A percentile compares a stretch with the other conserved stretches of the same genome.
Conservation (phyloP, 2,113 vertebrate genomes). For the Scortum barcoo region DNA sequence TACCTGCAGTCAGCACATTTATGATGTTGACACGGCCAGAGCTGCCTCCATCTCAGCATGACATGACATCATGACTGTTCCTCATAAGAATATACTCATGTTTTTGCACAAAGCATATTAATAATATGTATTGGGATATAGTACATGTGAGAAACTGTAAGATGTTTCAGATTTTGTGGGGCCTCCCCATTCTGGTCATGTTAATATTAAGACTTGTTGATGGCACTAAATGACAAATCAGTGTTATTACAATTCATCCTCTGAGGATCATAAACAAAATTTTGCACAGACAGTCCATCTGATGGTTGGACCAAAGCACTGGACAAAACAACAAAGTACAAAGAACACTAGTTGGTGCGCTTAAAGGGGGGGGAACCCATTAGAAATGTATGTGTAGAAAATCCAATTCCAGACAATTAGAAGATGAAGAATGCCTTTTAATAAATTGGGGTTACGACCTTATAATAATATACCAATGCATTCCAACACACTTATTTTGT, state of each 20-base stretch:
- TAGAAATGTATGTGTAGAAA: neutral
- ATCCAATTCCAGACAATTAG: neutral
- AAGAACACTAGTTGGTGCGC: neutral
- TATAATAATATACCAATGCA: neutral
- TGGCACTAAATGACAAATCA: neutral
- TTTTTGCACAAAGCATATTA: too few species aligned
- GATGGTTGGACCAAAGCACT: neutral
- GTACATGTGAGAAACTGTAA: too few species aligned
- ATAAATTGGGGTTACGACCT: neutral
- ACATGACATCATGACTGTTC: too few species aligned
- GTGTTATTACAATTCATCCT: neutral
- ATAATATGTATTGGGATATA: too few species aligned
- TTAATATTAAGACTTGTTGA: neutral
- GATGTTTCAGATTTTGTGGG: too few species aligned
- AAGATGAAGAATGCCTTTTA: neutral
- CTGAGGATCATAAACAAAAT: neutral
- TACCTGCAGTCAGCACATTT: neutral
- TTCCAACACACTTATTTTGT: neutral
- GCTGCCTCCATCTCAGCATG: too few species aligned
- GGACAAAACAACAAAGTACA: neutral
- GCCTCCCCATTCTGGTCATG: neutral
- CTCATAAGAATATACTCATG: neutral
- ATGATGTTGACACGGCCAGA: neutral
- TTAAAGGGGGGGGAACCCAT: neutral
- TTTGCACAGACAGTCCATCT: too few species aligned